Evolutionary conservation across 2,888 invertebrate species (phyloP), one percentile per base, ranked within the genome.

Genomic region (Junonia oenone): DNA sequence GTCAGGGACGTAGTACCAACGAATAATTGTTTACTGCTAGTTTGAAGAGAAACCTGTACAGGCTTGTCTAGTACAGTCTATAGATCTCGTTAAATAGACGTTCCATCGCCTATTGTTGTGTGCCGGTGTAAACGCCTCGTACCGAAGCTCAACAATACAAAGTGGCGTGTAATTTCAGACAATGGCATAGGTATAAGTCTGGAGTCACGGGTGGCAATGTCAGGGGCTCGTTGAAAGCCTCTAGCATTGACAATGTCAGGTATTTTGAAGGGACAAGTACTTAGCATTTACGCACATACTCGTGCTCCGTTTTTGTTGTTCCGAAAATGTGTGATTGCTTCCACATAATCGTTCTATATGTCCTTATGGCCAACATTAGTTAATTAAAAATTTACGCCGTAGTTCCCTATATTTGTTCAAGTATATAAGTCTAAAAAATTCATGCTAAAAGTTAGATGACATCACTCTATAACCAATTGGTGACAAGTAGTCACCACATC

Each of bases 161-260:
- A 40, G 38, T 19, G 38, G 17, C 19, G 38, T 40, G 38, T 40
- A 40, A 40, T 40, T 40, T 40, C 17, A 40, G 38, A 40, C 38
- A 40, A 40, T 40, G 15, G 38, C n/a, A 40, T 40, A 40, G 19
- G 38, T 40, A 40, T 40, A 40, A 40, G 38, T 40, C 38, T 40
- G 38, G 19, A 40, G 38, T 40, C 38, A 40, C 17, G 38, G 38
- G 38, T 40, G 38, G 38, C 38, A 40, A 40, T 40, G 38, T 40
- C 38, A 40, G 38, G 38, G 38, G 38, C 38, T 40, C 38, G 17
- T 40, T 40, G 38, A 40, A 40, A 13, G 37, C 15, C 14, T 40
- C 11, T 19, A 38, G 38, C 38, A 17, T 40, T 40, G 38, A 40
- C 19, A 40, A 40, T 40, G 38, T 40, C 38, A 11, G 17, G 17